Percentiles rank a stretch among this genome's conserved stretches.
These are phyloP conservation scores for Hucho hucho DNA, from an alignment of 2,113 vertebrate species.

Conservation along the genomic window DNA sequence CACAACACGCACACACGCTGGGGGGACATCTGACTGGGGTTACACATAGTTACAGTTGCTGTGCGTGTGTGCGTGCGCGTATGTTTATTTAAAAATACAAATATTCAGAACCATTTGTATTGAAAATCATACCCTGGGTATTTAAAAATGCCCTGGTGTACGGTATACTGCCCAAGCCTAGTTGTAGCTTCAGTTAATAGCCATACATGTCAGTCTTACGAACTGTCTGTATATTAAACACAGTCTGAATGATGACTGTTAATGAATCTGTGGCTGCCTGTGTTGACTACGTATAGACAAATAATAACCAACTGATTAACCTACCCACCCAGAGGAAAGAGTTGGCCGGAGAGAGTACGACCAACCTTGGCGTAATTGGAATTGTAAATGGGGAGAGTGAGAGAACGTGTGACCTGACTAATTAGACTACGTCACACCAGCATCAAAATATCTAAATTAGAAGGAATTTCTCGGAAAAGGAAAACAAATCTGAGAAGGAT, in stretches of 20 bases:
- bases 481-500: no score
- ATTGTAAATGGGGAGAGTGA: no score
- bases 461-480: not conserved
- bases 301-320: no score
- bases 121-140: no score
- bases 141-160: not conserved
- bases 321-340: no score
- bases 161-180: no score
- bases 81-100: not conserved
- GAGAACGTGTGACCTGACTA: no score
- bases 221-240: not conserved
- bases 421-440: not conserved
- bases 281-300: no score
- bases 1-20: constrained; percentile 10
- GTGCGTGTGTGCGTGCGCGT: constrained; percentile 8
- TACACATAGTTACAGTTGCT: not conserved
- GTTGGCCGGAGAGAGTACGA: no score
- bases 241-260: not conserved
- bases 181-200: not conserved
- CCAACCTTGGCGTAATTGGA: no score
- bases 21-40: constrained; percentile 28
- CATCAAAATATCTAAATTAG: not conserved
- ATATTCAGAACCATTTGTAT: no score
- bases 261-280: not conserved
- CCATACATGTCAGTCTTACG: not conserved